phyloP scores from a whole-genome alignment of 2,113 vertebrate species.

The Hypocryptadius cinnamomeus region DNA sequence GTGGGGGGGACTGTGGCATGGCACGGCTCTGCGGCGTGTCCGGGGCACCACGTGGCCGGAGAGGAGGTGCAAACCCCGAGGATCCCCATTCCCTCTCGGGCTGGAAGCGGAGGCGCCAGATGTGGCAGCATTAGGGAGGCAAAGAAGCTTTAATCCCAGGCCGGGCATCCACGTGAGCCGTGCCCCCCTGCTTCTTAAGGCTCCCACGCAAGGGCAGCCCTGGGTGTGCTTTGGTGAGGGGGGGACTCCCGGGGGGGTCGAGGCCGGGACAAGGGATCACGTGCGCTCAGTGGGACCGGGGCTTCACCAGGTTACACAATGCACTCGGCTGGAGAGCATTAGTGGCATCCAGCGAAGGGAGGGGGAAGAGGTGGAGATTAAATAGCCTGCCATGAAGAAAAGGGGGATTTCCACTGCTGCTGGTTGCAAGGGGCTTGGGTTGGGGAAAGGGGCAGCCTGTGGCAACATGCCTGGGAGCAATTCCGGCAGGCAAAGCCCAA shows the following conservation, averaged over 20 bases:
- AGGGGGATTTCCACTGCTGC: neutral
- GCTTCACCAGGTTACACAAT: constrained; percentile 51
- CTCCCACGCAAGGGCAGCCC: constrained; percentile 45
- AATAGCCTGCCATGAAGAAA: neutral
- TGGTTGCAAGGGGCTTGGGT: neutral
- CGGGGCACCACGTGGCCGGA: neutral
- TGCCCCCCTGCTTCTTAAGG: neutral
- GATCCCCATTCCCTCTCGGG: neutral
- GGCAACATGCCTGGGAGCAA: neutral
- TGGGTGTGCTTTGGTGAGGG: neutral
- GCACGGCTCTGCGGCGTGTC: neutral
- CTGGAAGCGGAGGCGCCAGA: neutral
- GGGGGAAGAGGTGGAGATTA: neutral
- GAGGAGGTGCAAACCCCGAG: neutral
- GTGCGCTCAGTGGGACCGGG: neutral
- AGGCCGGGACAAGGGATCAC: neutral
- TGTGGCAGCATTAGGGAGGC: constrained; percentile 49
- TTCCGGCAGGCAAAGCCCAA: neutral
- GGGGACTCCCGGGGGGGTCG: neutral
- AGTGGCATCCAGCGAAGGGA: neutral
- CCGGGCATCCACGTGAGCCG: neutral
- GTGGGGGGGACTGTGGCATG: neutral
- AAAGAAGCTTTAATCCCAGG: constrained; percentile 34
- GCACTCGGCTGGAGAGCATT: neutral
- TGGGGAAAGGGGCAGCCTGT: neutral